phyloP scores from a whole-genome alignment of 2,888 invertebrate species.

The Onthophagus sagittarius region DNA sequence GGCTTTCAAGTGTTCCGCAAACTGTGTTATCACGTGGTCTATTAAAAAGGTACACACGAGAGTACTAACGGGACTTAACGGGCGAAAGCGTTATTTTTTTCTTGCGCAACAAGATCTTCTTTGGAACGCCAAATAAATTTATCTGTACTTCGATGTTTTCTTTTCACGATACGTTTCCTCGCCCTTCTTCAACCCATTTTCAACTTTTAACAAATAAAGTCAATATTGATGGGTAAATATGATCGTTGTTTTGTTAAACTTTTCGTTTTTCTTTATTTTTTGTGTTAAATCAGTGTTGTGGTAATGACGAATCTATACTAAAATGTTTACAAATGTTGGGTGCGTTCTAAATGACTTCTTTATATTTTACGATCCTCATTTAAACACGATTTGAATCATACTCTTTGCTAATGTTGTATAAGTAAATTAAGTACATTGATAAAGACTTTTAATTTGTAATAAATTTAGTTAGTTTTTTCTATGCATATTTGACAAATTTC shows the following conservation, averaged over 20 bases:
- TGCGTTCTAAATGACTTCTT: neutral
- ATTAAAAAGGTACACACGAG: conserved; percentile 8
- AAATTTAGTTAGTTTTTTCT: too few relatives aligned
- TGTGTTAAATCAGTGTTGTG: neutral
- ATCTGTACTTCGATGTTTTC: neutral
- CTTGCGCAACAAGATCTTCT: neutral
- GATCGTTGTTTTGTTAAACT: too few relatives aligned
- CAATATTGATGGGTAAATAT: too few relatives aligned
- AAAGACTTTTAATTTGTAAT: neutral
- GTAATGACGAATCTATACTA: neutral
- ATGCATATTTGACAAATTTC: too few relatives aligned
- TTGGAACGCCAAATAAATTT: neutral
- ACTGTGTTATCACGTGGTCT: conserved; percentile 7
- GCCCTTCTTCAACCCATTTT: neutral
- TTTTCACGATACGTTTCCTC: neutral
- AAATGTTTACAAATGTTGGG: neutral
- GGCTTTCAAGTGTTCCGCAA: conserved; percentile 11
- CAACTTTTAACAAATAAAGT: neutral
- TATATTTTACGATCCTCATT: neutral
- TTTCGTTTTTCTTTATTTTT: too few relatives aligned
- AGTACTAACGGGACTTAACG: neutral
- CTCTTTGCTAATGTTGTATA: neutral
- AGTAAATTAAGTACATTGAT: neutral
- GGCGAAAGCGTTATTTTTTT: neutral
- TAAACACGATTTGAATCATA: neutral